Base-by-base conservation (phyloP, 2,797 vertebrate species). In the Oreortyx pictus region DNA sequence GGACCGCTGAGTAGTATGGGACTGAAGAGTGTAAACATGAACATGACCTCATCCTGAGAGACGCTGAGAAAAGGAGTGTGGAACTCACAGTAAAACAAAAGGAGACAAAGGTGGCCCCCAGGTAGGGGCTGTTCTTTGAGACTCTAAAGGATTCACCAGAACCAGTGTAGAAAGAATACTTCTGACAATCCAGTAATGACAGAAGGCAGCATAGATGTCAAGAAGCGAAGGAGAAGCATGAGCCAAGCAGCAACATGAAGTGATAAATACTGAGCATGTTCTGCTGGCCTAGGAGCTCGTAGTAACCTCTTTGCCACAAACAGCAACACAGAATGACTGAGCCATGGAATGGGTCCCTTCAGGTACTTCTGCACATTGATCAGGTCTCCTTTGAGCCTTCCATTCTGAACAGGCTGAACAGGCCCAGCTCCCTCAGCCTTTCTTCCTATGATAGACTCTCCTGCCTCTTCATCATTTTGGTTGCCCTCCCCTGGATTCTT, bases 101-200 rank as follows among this genome's bases (percentile, higher is more conserved):
- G 31, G 27, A 54, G 61, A 33, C 43, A 35, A 46, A 67, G 15
- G 47, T 46, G 43, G 23, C n/a, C 60, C 39, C 62, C 62, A 56
- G 1, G 0, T 44, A 39, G 0, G 1, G 49, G 44, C 0, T 2
- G 57, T 50, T 46, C 61, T 56, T 29, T 35, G 62, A 41, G 35
- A 65, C 56, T 12, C 67, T 74, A 37, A 25, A 61, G 50, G 46
- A 47, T 23, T 31, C 54, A 15, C 35, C 20, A 41, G 57, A 80
- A 43, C 49, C 37, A 33, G 11, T 14, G 27, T 2, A 39, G 44
- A 81, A 81, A 54, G 17, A 50, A 22, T 5, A 16, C 6, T 50
- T 43, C n/a, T 25, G 56, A 66, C 86, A 75, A 50, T 56, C 23
- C 62, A 70, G 23, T 22, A 19, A 71, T 71, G 43, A 9, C 24